These are phyloP conservation scores for Apaloderma vittatum DNA, from an alignment of 2,113 vertebrate species.

Conservation along the genomic window DNA sequence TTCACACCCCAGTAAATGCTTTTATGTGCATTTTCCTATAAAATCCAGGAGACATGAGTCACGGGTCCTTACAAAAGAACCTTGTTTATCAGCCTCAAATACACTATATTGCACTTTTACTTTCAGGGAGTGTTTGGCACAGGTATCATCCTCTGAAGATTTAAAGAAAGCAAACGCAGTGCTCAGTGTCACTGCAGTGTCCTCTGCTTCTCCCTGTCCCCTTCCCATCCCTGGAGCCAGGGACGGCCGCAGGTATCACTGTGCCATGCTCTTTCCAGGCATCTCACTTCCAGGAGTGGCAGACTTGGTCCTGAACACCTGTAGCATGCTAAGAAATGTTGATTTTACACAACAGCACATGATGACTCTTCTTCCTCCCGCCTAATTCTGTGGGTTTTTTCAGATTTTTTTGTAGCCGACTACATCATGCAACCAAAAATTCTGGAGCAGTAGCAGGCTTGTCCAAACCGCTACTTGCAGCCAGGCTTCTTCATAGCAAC, in stretches of 20 bases:
- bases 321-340: fast-evolving
- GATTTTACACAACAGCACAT: fast-evolving
- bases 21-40: constrained; percentile 80
- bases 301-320: background rate
- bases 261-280: fast-evolving
- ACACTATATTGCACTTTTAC: background rate
- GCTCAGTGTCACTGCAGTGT: background rate
- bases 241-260: fast-evolving
- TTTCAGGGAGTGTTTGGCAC: background rate
- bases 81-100: constrained; percentile 63
- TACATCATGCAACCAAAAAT: background rate
- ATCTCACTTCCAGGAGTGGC: fast-evolving
- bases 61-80: constrained; percentile 68
- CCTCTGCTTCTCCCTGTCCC: fast-evolving
- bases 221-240: fast-evolving
- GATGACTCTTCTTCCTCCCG: background rate
- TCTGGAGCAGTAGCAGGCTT: background rate
- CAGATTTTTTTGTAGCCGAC: background rate
- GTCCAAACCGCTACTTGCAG: background rate
- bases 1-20: constrained; percentile 82
- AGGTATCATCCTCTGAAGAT: background rate
- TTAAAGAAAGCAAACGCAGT: fast-evolving
- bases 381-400: background rate
- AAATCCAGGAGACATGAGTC: constrained; percentile 75
- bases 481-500: background rate